These are phyloP conservation scores for Prosopocoilus inquinatus DNA, from an alignment of 2,888 invertebrate species.

Conservation along the genomic window DNA sequence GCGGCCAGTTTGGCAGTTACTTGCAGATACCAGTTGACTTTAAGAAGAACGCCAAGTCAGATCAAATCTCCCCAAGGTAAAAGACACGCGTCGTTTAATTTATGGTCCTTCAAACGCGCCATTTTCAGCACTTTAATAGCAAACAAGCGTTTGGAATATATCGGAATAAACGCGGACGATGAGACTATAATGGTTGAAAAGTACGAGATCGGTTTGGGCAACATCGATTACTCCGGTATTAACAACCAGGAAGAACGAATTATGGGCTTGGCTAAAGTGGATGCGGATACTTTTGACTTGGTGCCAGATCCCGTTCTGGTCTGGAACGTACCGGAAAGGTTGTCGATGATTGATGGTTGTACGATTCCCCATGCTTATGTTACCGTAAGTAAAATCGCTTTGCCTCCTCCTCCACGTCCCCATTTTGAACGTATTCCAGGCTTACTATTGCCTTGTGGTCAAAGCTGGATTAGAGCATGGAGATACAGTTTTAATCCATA, in stretches of 20 bases:
- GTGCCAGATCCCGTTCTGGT: constrained; percentile 48
- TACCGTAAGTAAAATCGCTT: constrained; percentile 47
- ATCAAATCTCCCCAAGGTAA: constrained; percentile 26
- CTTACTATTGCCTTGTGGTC: constrained; percentile 49
- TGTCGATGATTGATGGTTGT: constrained; percentile 73
- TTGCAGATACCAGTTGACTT: constrained; percentile 38
- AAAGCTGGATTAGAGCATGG: constrained; percentile 40
- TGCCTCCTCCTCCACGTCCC: background rate
- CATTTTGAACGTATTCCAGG: constrained; percentile 36
- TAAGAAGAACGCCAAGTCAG: constrained; percentile 33
- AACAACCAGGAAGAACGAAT: constrained; percentile 56
- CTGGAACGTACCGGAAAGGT: constrained; percentile 71
- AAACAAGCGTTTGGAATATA: constrained; percentile 37
- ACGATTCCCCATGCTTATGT: constrained; percentile 79
- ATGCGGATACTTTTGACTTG: constrained; percentile 40
- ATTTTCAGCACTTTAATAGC: constrained; percentile 15
- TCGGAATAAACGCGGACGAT: constrained; percentile 44
- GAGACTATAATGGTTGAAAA: constrained; percentile 38
- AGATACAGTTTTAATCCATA: constrained; percentile 56
- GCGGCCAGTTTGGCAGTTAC: constrained; percentile 46
- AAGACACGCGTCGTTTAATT: background rate
- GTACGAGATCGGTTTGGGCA: constrained; percentile 40
- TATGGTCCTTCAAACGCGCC: background rate
- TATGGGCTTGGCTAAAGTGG: constrained; percentile 63
- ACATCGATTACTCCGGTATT: constrained; percentile 44